Evolutionary conservation across 2,888 invertebrate species (phyloP), one percentile per base, ranked within the genome.

Genomic region (Diloba caeruleocephala): DNA sequence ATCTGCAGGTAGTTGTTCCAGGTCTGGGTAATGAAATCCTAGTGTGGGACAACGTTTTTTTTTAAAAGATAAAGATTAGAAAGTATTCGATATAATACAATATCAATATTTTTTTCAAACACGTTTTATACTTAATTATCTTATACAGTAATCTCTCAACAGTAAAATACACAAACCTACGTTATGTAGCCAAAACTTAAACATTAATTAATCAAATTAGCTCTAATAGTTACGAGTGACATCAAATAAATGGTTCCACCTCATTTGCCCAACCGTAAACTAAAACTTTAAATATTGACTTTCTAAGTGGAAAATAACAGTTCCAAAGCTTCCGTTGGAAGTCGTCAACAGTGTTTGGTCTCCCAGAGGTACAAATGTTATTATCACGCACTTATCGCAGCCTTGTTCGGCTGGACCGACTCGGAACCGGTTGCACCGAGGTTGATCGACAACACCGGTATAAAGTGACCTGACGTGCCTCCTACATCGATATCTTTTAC

Each of bases 381-480:
- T 82, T 82, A 84, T 85, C 84, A 78, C 79, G 71, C 71, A 70
- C 76, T 82, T 85, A 89, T 85, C 85, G 77, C 74, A 78, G 77
- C 77, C 82, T 82, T 79, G 85, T 77, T 73, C 59, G 68, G 79
- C 71, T 79, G 74, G 82, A 71, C 73, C 65, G 70, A 72, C 71
- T 74, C 70, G 78, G 83, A 91, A 92, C 92, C 90, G 92, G 92
- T 92, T 84, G 85, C 71, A 73, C 38, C 76, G 81, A 83, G 82
- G 79, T 78, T 86, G 83, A 62, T 68, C 67, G 52, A 49, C 46
- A 34, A 64, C 52, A 66, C 88, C 84, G 64, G 42, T 60, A 15
- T 71, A 70, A 65, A 23, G 32, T 69, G 80, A 64, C 38, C 81
- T 42, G 41, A 67, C 61, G 63, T 67, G 53, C 63, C 61, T 50